A percentile compares a stretch with the other conserved stretches of the same genome.
These are phyloP conservation scores for Lates calcarifer DNA, from an alignment of 2,113 vertebrate genomes.

Conservation along the genomic window DNA sequence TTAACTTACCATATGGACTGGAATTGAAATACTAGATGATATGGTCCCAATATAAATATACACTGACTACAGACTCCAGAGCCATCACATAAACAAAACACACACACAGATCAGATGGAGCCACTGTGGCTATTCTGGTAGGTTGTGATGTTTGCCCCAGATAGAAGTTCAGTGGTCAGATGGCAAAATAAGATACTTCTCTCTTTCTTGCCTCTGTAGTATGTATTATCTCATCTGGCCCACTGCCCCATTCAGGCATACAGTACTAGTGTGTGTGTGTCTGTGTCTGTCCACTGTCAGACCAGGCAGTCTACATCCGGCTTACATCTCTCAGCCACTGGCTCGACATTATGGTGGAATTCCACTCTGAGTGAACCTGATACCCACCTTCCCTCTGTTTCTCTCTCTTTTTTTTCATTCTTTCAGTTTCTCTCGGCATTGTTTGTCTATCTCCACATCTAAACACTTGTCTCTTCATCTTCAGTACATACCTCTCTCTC, in stretches of 20 bases:
- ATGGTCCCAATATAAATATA: too few relatives aligned
- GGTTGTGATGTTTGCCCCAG: constrained; percentile 52
- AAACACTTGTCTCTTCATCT: neutral
- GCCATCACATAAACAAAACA: neutral
- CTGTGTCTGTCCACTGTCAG: constrained; percentile 3
- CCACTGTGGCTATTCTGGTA: neutral
- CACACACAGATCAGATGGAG: neutral
- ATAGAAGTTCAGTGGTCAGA: constrained; percentile 14
- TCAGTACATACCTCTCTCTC: neutral
- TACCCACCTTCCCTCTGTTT: constrained; percentile 7
- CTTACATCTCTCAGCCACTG: constrained; percentile 15
- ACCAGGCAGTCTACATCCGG: constrained; percentile 30
- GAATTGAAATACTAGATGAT: too few relatives aligned
- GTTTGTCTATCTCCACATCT: constrained; percentile 30
- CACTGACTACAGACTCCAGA: too few relatives aligned
- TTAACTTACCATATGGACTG: too few relatives aligned
- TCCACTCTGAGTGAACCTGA: constrained; percentile 52
- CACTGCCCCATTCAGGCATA: constrained; percentile 18
- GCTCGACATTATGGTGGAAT: constrained; percentile 44
- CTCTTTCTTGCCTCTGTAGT: constrained; percentile 19
- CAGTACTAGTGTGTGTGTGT: constrained; percentile 1
- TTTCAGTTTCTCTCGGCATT: constrained; percentile 11
- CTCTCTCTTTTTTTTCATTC: constrained; percentile 21
- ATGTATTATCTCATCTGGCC: constrained; percentile 53
- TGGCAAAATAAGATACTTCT: constrained; percentile 34